A percentile compares a stretch with the other conserved stretches of the same genome.
Conservation (phyloP, 2,113 vertebrate species). For the Galeopterus variegatus region DNA sequence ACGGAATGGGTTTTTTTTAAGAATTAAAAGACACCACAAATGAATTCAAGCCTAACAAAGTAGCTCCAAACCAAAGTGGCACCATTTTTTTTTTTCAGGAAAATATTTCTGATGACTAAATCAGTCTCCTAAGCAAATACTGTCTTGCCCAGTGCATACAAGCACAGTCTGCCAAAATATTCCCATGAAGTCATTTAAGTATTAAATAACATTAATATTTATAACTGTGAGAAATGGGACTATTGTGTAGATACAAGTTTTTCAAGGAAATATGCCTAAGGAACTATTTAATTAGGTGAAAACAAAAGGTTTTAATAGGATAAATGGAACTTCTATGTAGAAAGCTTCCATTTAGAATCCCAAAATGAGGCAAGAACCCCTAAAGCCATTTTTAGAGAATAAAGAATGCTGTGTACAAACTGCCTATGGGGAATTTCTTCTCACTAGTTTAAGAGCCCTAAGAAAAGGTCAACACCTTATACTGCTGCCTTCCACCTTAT, state of each 20-base stretch:
- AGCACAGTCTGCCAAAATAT: constrained; percentile 71
- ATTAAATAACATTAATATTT: constrained; percentile 89
- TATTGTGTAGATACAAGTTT: constrained; percentile 76
- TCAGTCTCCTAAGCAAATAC: constrained; percentile 66
- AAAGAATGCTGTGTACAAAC: constrained; percentile 65
- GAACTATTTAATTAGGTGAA: constrained; percentile 79
- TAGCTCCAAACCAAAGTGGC: constrained; percentile 78
- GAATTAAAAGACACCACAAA: constrained; percentile 71
- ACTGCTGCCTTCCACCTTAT: constrained; percentile 33
- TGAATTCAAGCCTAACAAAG: constrained; percentile 82
- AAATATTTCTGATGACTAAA: constrained; percentile 75
- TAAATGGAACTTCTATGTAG: constrained; percentile 80
- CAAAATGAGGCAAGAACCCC: constrained; percentile 70
- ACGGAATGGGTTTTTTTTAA: constrained; percentile 41
- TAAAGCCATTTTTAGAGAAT: constrained; percentile 70
- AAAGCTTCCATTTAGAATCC: constrained; percentile 78
- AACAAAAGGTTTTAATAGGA: constrained; percentile 81
- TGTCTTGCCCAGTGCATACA: constrained; percentile 79
- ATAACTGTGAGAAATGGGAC: constrained; percentile 83
- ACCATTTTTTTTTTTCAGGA: constrained; percentile 70
- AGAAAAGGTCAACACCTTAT: constrained; percentile 67
- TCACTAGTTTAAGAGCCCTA: constrained; percentile 68
- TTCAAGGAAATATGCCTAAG: constrained; percentile 78
- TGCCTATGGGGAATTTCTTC: constrained; percentile 52
- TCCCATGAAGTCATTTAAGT: constrained; percentile 86